phyloP scores from a whole-genome alignment of 2,113 vertebrate genomes.

The Salvelinus fontinalis region DNA sequence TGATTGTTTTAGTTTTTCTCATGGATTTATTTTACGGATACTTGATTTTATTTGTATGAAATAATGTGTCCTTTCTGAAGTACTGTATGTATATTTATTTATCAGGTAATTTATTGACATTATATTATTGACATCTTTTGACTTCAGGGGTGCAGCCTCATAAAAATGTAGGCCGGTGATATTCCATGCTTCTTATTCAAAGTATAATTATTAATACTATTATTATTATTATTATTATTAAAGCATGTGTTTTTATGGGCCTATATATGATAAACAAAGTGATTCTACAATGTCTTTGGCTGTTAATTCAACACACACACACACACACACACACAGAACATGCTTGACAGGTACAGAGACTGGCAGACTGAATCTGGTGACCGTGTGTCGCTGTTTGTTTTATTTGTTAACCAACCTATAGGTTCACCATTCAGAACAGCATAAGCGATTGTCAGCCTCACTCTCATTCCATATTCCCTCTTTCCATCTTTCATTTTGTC shows the following conservation, averaged over 20 bases:
- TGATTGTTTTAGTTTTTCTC: slow-evolving; percentile 3
- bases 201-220: slow-evolving; percentile 28
- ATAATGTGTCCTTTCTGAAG: slow-evolving; percentile 11
- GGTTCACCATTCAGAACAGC: neutral
- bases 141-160: slow-evolving; percentile 37
- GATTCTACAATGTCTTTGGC: slow-evolving; percentile 43
- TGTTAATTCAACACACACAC: slow-evolving; percentile 41
- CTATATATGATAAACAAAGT: slow-evolving; percentile 51
- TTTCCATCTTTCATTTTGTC: neutral
- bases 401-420: slow-evolving; percentile 20
- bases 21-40: slow-evolving; percentile 19
- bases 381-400: slow-evolving; percentile 18
- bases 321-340: slow-evolving; percentile 8
- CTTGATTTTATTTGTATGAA: slow-evolving; percentile 23
- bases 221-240: slow-evolving; percentile 51
- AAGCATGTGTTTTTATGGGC: slow-evolving; percentile 76
- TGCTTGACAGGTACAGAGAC: neutral
- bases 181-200: slow-evolving; percentile 44
- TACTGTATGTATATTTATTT: slow-evolving; percentile 58
- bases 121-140: slow-evolving; percentile 34
- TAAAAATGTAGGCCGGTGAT: slow-evolving; percentile 57
- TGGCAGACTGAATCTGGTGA: neutral
- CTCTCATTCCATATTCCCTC: neutral
- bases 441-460: neutral
- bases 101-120: slow-evolving; percentile 45